A percentile compares a stretch with the other conserved stretches of the same genome.
Evolutionary conservation across 2,797 vertebrate genomes (phyloP).

Genomic region (Chanos chanos): DNA sequence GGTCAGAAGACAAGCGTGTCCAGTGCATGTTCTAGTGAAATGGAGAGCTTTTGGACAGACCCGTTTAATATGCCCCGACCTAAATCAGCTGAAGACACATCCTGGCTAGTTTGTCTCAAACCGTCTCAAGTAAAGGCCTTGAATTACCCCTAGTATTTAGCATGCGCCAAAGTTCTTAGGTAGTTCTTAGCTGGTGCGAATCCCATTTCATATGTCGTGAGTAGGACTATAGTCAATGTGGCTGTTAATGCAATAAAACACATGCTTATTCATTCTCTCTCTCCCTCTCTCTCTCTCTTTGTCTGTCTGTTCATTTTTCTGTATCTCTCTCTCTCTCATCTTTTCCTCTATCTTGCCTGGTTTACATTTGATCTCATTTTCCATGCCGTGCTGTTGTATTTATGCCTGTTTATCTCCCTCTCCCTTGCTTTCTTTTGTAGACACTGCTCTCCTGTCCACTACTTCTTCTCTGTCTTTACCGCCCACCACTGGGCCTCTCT

Average conservation of each 20-base stretch:
- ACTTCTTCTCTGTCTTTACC: conserved; percentile 99
- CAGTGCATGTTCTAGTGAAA: background rate
- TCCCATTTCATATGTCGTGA: no score
- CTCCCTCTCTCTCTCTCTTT: conserved; percentile 61
- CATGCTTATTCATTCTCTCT: conserved; percentile 59
- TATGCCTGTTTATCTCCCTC: conserved; percentile 58
- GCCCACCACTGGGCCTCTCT: conserved; percentile 98
- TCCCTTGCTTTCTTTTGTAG: conserved; percentile 84
- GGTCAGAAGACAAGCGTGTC: background rate
- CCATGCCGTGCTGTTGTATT: conserved; percentile 17
- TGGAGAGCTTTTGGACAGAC: background rate
- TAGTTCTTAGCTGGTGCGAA: no score
- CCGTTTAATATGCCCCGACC: no score
- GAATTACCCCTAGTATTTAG: no score
- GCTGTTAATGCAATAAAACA: background rate
- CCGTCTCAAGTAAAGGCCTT: no score
- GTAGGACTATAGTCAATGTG: no score
- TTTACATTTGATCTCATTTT: conserved; percentile 26
- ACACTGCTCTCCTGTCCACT: conserved; percentile 98
- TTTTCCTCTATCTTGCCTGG: no score
- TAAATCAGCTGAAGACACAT: no score
- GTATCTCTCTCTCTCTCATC: conserved; percentile 20
- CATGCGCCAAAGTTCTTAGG: no score
- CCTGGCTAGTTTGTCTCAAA: no score
- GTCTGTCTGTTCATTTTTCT: conserved; percentile 21